Percentiles rank a stretch among this genome's conserved stretches.
These are phyloP conservation scores for Melanotus villosus DNA, from an alignment of 2,888 invertebrate species.

Conservation along the genomic window DNA sequence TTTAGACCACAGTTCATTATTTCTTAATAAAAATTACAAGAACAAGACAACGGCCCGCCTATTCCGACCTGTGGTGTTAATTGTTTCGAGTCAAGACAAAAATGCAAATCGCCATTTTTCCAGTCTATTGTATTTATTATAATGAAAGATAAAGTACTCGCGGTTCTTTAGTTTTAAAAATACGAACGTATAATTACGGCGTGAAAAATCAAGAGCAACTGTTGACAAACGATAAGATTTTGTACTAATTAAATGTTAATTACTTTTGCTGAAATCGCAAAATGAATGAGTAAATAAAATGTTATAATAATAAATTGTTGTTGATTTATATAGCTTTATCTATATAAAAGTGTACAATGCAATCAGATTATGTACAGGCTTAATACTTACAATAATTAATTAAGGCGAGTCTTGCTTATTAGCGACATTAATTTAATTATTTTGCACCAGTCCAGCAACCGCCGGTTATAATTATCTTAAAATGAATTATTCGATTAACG, in stretches of 20 bases:
- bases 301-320: too few relatives aligned
- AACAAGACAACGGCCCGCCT: conserved; percentile 1
- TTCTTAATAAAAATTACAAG: not conserved
- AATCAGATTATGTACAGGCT: not conserved
- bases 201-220: too few relatives aligned
- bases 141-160: too few relatives aligned
- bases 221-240: too few relatives aligned
- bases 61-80: not conserved
- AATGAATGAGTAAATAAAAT: too few relatives aligned
- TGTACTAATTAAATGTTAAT: too few relatives aligned
- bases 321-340: too few relatives aligned
- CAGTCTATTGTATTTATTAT: too few relatives aligned
- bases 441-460: not conserved
- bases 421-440: conserved; percentile 7
- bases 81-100: not conserved
- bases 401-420: not conserved
- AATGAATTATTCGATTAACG: not conserved
- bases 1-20: not conserved
- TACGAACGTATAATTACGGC: too few relatives aligned
- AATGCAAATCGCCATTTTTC: too few relatives aligned
- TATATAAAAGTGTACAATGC: not conserved
- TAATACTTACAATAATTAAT: not conserved
- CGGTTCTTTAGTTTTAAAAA: too few relatives aligned
- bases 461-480: not conserved
- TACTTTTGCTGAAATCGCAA: too few relatives aligned